Evolutionary conservation across 2,888 invertebrate genomes (phyloP), one percentile per base, ranked within the genome.

Genomic region (Tortricodes alternella): DNA sequence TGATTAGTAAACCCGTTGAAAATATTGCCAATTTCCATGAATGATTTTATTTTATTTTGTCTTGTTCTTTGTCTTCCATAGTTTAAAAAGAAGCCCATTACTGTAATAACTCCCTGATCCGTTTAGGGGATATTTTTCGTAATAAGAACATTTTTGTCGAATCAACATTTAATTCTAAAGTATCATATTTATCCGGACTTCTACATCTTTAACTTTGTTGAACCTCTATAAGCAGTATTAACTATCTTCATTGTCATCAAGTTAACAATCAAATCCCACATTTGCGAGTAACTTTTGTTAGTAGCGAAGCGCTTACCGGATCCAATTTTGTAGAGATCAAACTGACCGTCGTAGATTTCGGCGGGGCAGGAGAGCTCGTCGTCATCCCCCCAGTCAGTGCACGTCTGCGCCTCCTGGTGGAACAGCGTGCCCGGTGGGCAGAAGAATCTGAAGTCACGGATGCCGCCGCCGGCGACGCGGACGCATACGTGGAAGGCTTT

Each of bases 401-500:
- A 97, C 18, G 97, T 97, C 86, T 97, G 96, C 56, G 96, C 96
- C 79, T 97, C 96, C 80, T 97, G 97, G 84, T 97, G 97, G 88
- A 97, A 97, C 64, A 96, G 94, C 1, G 97, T 97, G 66, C 96
- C 95, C 68, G 97, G 97, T 29, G 97, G 97, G 76, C 97, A 97
- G 78, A 96, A 93, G 90, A 97, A 97, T 74, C 96, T 93, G 92
- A 94, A 96, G 88, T 96, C 95, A 80, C 95, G 93, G 58, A 95
- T 92, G 71, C 94, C 94, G 43, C 94, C 93, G 65, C 96, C 96
- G 29, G 96, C 94, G 34, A 96, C 95, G 74, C 95, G 94, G 62
- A 96, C 96, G 80, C 97, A 97, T 59, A 97, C 95, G 79, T 97
- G 96, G 86, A 97, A 97, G 89, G 96, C 96, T 79, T 96, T 96